These are phyloP conservation scores for Apostichopus parvimensis DNA, from an alignment of 35 echinoderm and acorn worm genomes.

Conservation along the genomic window DNA sequence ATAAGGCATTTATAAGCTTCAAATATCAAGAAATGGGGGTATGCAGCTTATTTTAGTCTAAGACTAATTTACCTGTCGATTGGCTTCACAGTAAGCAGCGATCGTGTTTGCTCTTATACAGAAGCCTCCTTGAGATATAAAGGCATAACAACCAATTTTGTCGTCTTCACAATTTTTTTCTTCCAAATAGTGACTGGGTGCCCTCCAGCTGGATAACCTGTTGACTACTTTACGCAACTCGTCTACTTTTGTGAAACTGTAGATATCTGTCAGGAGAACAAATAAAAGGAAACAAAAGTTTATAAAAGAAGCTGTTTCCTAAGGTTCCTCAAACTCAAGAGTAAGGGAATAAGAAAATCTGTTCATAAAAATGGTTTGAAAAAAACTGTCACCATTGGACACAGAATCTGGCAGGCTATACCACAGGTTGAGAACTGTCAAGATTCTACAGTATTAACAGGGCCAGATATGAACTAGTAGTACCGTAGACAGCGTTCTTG, in stretches of 20 bases:
- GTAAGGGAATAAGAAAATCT: no score
- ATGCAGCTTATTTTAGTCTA: not conserved
- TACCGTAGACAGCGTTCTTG: no score
- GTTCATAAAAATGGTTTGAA: no score
- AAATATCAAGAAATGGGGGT: no score
- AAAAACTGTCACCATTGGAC: no score
- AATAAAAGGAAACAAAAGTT: not conserved
- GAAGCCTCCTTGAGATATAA: slow-evolving; percentile 70
- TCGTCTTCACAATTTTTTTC: slow-evolving; percentile 60
- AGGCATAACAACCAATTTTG: slow-evolving; percentile 76
- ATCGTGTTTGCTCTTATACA: slow-evolving; percentile 90
- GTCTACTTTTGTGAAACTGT: slow-evolving; percentile 51
- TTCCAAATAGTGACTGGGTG: slow-evolving; percentile 57
- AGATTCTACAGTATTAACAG: no score
- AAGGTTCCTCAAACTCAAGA: no score
- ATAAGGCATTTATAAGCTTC: no score
- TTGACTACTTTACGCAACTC: slow-evolving; percentile 60
- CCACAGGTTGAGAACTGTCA: no score
- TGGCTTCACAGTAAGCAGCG: slow-evolving; percentile 94
- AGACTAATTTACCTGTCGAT: slow-evolving; percentile 73
- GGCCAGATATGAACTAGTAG: no score
- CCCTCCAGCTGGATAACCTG: slow-evolving; percentile 88
- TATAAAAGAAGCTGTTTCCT: no score
- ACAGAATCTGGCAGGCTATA: no score
- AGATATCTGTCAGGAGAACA: slow-evolving; percentile 55